A percentile compares a stretch with the other conserved stretches of the same genome.
These are phyloP conservation scores for Poeciliopsis occidentalis DNA, from an alignment of 2,113 vertebrate genomes.

Conservation along the genomic window DNA sequence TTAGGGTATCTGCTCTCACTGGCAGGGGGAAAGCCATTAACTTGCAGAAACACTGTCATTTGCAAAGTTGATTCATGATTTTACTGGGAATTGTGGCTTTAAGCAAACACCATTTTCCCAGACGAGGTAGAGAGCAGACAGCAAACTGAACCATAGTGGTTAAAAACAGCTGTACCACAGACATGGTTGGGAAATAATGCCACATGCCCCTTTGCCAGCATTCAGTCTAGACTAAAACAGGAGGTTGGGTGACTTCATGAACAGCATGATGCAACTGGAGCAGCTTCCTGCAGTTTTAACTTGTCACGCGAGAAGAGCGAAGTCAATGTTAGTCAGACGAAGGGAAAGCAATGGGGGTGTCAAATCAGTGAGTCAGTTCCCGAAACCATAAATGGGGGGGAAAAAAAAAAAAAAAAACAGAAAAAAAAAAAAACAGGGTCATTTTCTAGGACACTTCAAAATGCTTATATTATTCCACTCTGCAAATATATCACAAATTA, in stretches of 20 bases:
- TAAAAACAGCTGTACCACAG: slow-evolving; percentile 59
- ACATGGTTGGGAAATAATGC: slow-evolving; percentile 40
- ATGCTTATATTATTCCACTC: too few relatives aligned
- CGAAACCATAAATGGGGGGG: too few relatives aligned
- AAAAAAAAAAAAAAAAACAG: too few relatives aligned
- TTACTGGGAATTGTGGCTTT: slow-evolving; percentile 13
- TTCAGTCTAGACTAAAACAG: slow-evolving; percentile 55
- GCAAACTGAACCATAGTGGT: slow-evolving; percentile 28
- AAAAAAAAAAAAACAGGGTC: too few relatives aligned
- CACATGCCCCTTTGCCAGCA: slow-evolving; percentile 59
- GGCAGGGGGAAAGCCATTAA: slow-evolving; percentile 9
- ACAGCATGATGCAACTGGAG: slow-evolving; percentile 59
- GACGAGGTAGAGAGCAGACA: slow-evolving; percentile 25
- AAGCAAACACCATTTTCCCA: slow-evolving; percentile 27
- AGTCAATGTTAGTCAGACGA: too few relatives aligned
- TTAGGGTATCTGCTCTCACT: not conserved
- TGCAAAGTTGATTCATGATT: slow-evolving; percentile 17
- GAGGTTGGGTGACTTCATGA: slow-evolving; percentile 56
- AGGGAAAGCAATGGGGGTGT: too few relatives aligned
- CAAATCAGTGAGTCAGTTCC: too few relatives aligned
- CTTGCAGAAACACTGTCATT: slow-evolving; percentile 24
- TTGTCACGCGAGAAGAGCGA: too few relatives aligned
- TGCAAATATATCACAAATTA: too few relatives aligned
- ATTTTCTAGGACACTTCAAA: too few relatives aligned
- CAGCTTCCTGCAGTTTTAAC: too few relatives aligned